Evolutionary conservation across 2,113 vertebrate genomes (phyloP).

Genomic region (Chionodraco myersi): DNA sequence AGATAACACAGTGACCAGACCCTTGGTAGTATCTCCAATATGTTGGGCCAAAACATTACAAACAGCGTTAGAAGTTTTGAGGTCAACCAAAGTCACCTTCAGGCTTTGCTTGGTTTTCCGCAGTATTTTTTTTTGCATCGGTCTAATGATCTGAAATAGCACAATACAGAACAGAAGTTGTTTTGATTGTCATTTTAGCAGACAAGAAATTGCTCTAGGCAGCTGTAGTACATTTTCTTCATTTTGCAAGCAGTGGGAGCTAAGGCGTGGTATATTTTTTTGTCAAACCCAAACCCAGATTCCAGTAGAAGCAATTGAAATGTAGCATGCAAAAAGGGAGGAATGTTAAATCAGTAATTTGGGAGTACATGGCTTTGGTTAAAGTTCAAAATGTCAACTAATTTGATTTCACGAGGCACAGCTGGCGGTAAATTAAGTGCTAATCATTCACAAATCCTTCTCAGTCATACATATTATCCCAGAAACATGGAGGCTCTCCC

Average conservation of each 20-base stretch:
- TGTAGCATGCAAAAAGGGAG: slow-evolving; percentile 36
- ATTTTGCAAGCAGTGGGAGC: slow-evolving; percentile 52
- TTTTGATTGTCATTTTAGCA: slow-evolving; percentile 51
- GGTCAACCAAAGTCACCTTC: slow-evolving; percentile 52
- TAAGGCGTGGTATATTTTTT: slow-evolving; percentile 35
- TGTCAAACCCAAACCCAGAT: slow-evolving; percentile 61
- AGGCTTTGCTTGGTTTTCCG: slow-evolving; percentile 28
- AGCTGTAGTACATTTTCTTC: slow-evolving; percentile 59
- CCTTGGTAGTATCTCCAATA: slow-evolving; percentile 25
- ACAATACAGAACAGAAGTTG: slow-evolving; percentile 36
- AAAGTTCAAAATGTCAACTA: slow-evolving; percentile 77
- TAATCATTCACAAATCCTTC: slow-evolving; percentile 77
- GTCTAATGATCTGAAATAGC: slow-evolving; percentile 36
- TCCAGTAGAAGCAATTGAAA: slow-evolving; percentile 50
- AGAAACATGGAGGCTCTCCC: slow-evolving; percentile 27
- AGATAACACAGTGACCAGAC: slow-evolving; percentile 65
- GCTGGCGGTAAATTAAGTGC: slow-evolving; percentile 69
- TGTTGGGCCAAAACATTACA: slow-evolving; percentile 54
- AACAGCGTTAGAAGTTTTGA: slow-evolving; percentile 56
- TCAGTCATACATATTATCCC: slow-evolving; percentile 43
- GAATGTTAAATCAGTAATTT: slow-evolving; percentile 50
- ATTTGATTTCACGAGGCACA: slow-evolving; percentile 77
- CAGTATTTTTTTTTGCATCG: slow-evolving; percentile 43
- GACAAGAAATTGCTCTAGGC: slow-evolving; percentile 61
- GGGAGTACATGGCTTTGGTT: slow-evolving; percentile 68